phyloP scores from a whole-genome alignment of 2,888 invertebrate species.

The Calameuta pallipes region DNA sequence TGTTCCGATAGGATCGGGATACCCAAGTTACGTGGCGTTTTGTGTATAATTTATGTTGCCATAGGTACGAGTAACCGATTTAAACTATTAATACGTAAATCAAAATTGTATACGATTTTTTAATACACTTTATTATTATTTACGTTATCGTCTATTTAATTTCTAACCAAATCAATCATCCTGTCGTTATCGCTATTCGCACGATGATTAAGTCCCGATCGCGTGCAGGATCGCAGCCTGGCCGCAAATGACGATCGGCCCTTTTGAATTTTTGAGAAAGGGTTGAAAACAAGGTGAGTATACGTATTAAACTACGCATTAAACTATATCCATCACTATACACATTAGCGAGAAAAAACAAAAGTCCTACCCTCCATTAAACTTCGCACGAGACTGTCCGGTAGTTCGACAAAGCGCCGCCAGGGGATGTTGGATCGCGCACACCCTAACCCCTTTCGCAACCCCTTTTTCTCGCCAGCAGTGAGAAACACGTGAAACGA shows the following conservation, averaged over 20 bases:
- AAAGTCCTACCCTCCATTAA: neutral
- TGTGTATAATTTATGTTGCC: constrained; percentile 50
- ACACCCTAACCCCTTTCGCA: constrained; percentile 4
- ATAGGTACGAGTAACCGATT: constrained; percentile 25
- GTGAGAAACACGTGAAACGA: neutral
- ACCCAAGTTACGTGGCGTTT: constrained; percentile 23
- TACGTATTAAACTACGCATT: neutral
- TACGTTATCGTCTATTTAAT: constrained; percentile 31
- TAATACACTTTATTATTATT: constrained; percentile 65
- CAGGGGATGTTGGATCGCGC: neutral
- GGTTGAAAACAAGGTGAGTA: neutral
- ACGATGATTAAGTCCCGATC: neutral
- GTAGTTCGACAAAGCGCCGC: neutral
- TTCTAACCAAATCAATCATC: neutral
- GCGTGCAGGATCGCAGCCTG: neutral
- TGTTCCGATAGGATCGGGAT: neutral
- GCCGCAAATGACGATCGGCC: neutral
- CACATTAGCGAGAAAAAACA: neutral
- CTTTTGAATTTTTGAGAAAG: neutral
- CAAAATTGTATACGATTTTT: constrained; percentile 65
- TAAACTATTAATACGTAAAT: constrained; percentile 43
- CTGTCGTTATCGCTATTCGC: neutral
- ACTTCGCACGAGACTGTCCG: neutral
- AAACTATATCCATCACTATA: neutral
- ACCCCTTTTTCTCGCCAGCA: neutral